phyloP scores from a whole-genome alignment of 2,113 vertebrate species.

The Tetrao urogallus region DNA sequence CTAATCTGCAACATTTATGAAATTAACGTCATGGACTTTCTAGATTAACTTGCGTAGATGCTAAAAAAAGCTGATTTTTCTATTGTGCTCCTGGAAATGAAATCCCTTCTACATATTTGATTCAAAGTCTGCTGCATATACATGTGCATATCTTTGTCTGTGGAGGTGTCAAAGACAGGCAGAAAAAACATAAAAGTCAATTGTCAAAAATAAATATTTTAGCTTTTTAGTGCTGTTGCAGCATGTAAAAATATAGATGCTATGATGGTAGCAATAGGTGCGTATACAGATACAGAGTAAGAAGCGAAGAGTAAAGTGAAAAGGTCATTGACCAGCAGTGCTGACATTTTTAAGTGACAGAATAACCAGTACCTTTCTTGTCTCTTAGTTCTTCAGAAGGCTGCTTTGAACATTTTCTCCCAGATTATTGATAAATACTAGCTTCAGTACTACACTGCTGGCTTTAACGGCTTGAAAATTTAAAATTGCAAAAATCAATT shows the following conservation, averaged over 20 bases:
- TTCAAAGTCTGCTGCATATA: neutral
- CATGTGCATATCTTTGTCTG: accelerated
- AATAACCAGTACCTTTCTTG: neutral
- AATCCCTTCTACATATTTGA: neutral
- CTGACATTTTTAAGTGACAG: neutral
- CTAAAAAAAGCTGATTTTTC: neutral
- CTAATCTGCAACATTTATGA: neutral
- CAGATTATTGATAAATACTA: neutral
- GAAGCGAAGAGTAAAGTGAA: neutral
- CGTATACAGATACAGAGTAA: neutral
- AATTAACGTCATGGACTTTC: neutral
- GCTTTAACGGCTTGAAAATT: neutral
- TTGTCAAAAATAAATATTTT: neutral
- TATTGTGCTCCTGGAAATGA: neutral
- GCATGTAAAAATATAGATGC: neutral
- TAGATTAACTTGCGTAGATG: neutral
- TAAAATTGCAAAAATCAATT: neutral
- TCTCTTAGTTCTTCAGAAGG: neutral
- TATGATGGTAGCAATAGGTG: neutral
- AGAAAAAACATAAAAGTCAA: neutral
- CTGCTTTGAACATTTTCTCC: neutral
- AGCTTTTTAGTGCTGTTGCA: neutral
- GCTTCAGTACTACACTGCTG: neutral
- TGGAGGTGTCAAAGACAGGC: neutral
- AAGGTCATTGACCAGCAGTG: neutral